Base-by-base conservation (phyloP, 2,888 invertebrate genomes). In the Caradrina kadenii region DNA sequence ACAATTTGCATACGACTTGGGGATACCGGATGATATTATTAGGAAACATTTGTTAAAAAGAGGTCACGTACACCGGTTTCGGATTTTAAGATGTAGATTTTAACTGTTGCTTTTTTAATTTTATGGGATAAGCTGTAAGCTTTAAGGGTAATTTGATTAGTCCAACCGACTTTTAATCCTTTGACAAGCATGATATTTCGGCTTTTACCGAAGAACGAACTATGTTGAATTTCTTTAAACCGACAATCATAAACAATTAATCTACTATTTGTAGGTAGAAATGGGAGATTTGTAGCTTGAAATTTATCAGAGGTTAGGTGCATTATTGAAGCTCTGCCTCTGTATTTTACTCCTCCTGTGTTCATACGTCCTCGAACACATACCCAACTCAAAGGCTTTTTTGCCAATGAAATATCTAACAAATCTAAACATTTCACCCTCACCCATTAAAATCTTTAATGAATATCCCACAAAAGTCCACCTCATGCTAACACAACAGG, bases 1-100 rank as follows among this genome's bases (percentile, higher is more conserved):
- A 82, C 85, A 79, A 82, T 80, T 82, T 81, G 76, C 76, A 83
- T 80, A 76, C 73, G 72, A 86, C 84, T 83, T 85, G 82, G 88
- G 86, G 84, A 82, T 31, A 69, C 55, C 19, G 49, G 55, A 21
- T 80, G 63, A 79, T 80, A 74, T 69, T 79, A 69, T 78, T 82
- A 68, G 63, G 70, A 73, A 72, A 75, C 59, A 64, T 73, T 74
- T 65, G 60, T 69, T 81, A 50, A 70, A 82, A 79, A 79, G 63
- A 84, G 70, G 83, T 82, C 74, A 80, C 80, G 65, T 69, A 64
- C 39, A 65, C 78, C 56, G 49, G 63, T 66, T 48, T 73, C 15
- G 15, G 5, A 17, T 45, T 54, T 61, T 59, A 66, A 69, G 69
- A 68, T 61, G 31, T 50, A 8, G 31, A 11, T 42, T 56, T 50